Conservation (phyloP, 2,113 vertebrate species). For the Cryptomyrus ogoouensis region DNA sequence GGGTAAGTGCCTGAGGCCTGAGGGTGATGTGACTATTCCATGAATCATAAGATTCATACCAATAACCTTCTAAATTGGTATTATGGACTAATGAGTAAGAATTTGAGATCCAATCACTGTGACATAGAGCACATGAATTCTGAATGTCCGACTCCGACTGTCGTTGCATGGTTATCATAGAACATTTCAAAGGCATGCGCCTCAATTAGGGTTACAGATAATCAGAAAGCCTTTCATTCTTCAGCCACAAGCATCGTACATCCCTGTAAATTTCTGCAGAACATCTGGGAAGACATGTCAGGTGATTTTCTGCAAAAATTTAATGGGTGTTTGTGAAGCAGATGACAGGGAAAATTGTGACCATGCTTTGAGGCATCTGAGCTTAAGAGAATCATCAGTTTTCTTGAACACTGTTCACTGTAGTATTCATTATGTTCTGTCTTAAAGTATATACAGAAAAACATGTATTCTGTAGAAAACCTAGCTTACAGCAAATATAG, state of each 20-base stretch:
- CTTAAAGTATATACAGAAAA: neutral
- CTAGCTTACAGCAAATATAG: neutral
- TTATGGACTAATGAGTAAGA: neutral
- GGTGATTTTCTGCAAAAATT: neutral
- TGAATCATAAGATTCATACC: neutral
- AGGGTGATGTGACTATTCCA: neutral
- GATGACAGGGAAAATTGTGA: neutral
- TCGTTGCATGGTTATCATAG: neutral
- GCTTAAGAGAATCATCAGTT: neutral
- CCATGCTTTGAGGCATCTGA: neutral
- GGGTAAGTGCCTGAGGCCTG: neutral
- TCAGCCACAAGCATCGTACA: neutral
- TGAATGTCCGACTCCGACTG: neutral
- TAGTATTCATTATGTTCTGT: neutral
- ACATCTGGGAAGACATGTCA: neutral
- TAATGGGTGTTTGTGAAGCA: neutral
- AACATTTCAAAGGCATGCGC: neutral
- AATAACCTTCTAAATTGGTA: neutral
- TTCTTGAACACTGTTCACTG: neutral
- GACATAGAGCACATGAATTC: neutral
- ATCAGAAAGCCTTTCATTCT: neutral
- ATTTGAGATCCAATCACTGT: neutral
- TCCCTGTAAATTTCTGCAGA: neutral
- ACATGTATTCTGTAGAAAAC: neutral
- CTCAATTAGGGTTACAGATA: neutral